A percentile compares a stretch with the other conserved stretches of the same genome.
phyloP scores from a whole-genome alignment of 1,140 invertebrate species.

The Drosophila pectinifera region DNA sequence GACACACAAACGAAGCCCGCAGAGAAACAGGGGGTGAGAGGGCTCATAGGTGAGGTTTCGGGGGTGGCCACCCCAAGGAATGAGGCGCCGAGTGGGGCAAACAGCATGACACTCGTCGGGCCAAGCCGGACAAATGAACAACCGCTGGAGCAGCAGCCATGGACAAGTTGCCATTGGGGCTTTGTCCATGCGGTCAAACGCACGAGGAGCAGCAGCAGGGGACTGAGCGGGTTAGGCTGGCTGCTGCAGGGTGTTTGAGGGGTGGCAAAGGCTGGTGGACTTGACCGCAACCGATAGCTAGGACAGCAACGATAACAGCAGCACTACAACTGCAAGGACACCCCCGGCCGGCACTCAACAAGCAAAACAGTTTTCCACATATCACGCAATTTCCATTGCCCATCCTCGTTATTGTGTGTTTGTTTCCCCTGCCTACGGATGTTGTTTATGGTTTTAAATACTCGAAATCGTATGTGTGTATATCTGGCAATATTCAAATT shows the following conservation, averaged over 20 bases:
- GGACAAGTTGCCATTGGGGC: constrained; percentile 59
- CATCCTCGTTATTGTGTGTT: constrained; percentile 37
- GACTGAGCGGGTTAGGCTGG: not conserved
- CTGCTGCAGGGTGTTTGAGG: not conserved
- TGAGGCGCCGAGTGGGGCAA: constrained; percentile 31
- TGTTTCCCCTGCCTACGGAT: constrained; percentile 28
- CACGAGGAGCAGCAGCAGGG: not conserved
- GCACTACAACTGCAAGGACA: constrained; percentile 45
- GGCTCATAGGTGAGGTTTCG: not conserved
- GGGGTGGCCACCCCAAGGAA: constrained; percentile 6
- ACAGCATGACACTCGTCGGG: constrained; percentile 74
- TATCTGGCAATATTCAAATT: constrained; percentile 42
- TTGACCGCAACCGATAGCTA: constrained; percentile 59
- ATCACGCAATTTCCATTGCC: constrained; percentile 69
- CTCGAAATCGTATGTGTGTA: constrained; percentile 9
- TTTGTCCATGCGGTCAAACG: constrained; percentile 34
- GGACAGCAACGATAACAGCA: constrained; percentile 69
- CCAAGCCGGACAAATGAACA: constrained; percentile 71
- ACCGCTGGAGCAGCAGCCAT: constrained; percentile 60
- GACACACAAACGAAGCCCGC: constrained; percentile 55
- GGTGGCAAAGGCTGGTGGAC: not conserved
- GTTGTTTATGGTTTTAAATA: constrained; percentile 74
- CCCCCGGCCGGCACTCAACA: constrained; percentile 53
- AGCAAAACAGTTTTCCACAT: constrained; percentile 73
- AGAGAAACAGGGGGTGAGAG: not conserved